Evolutionary conservation across 1,140 invertebrate genomes (phyloP), one percentile per base, ranked within the genome.

Genomic region (Zaprionus gabonicus): DNA sequence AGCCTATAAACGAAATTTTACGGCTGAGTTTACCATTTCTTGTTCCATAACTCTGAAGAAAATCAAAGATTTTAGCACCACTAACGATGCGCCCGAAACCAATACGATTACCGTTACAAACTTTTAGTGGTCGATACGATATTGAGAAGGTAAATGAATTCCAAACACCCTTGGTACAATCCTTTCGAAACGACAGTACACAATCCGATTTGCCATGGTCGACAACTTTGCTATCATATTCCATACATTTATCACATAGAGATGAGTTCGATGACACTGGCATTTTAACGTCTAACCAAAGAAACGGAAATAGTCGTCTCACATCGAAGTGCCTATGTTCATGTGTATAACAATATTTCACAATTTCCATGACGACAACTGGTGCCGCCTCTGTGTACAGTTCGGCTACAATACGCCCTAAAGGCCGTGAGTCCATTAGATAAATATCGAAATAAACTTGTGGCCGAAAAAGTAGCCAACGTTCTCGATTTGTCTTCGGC

Each of bases 321-420:
- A 91, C 68, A 1, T 66, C 10, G 20, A 91, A 75, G 1, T 81
- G 69, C 2, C 69, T 38, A 17, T 71, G 49, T 53, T 65, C 65
- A 1, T 82, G 71, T 15, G 59, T 60, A 36, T 76, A 38, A 28
- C 91, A 92, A 44, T 75, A 55, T 4, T 78, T 79, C 7, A 92
- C 69, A 38, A 92, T 46, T 20, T 92, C 78, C 2, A 91, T 65
- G 2, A 92, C 91, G 1, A 92, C 88, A 3, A 81, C 44, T 0
- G 91, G 91, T 0, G 83, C 85, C 0, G 91, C 87, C 58, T 92
- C 91, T 5, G 91, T 92, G 44, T 77, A 92, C 5, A 92, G 79
- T 34, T 91, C 73, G 3, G 90, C 38, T 0, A 90, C 71, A 10
- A 92, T 59, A 3, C 87, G 71, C 3, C 91, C 91, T 41, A 92